Percentiles rank a stretch among this genome's conserved stretches.
These are phyloP conservation scores for Epinephelus awoara DNA, from an alignment of 2,797 vertebrate genomes.

Conservation along the genomic window DNA sequence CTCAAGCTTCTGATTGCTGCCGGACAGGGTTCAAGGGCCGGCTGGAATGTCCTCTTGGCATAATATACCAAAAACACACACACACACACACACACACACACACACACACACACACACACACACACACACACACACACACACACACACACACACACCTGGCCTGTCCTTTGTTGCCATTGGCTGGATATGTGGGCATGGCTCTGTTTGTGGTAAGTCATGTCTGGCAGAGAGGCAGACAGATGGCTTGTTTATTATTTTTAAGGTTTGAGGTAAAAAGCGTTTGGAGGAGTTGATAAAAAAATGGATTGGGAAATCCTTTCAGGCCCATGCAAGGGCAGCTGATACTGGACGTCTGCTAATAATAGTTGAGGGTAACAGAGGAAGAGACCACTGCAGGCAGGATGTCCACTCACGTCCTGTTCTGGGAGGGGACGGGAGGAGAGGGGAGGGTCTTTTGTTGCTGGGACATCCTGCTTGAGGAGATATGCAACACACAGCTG, in stretches of 20 bases:
- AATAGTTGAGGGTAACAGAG: constrained; percentile 75
- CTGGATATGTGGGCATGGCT: constrained; percentile 32
- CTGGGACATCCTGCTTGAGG: constrained; percentile 70
- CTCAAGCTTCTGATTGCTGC: constrained; percentile 41
- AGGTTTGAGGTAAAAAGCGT: constrained; percentile 9
- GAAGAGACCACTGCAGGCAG: constrained; percentile 78
- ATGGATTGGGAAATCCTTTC: constrained; percentile 11
- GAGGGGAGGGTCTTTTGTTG: constrained; percentile 74
- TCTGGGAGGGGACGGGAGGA: constrained; percentile 63
- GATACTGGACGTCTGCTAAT: constrained; percentile 64
- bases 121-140: constrained; percentile 24
- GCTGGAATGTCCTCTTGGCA: constrained; percentile 67
- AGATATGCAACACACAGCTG: constrained; percentile 68
- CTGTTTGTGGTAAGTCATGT: constrained; percentile 37
- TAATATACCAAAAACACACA: constrained; percentile 19
- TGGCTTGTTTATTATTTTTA: constrained; percentile 25
- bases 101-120: constrained; percentile 4
- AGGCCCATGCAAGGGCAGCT: constrained; percentile 50
- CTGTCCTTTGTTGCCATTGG: constrained; percentile 40
- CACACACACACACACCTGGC: constrained; percentile 47
- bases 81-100: no score
- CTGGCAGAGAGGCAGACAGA: constrained; percentile 14
- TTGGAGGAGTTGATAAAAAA: constrained; percentile 11
- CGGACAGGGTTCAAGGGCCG: constrained; percentile 54
- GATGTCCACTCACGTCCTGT: constrained; percentile 82